Percentiles rank a stretch among this genome's conserved stretches.
Conservation (phyloP, 2,113 vertebrate genomes). For the Podiceps cristatus region DNA sequence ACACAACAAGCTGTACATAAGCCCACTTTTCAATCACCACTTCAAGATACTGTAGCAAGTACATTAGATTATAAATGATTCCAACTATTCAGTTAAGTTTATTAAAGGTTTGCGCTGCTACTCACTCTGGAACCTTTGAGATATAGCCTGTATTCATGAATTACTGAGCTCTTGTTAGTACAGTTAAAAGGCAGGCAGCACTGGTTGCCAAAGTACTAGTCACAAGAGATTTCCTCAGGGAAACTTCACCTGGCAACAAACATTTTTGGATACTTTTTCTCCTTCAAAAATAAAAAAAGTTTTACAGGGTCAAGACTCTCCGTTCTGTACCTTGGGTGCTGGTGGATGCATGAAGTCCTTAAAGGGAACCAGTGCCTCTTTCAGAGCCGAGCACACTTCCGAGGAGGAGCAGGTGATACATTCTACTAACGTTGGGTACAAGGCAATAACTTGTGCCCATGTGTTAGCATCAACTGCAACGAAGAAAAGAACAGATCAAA, state of each 20-base stretch:
- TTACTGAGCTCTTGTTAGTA: conserved; percentile 72
- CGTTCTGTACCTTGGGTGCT: conserved; percentile 94
- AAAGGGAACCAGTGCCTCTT: conserved; percentile 96
- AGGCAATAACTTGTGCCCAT: conserved; percentile 96
- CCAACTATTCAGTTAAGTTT: conserved; percentile 75
- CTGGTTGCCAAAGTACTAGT: conserved; percentile 73
- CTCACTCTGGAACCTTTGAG: conserved; percentile 71
- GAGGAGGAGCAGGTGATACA: conserved; percentile 96
- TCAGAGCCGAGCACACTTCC: conserved; percentile 95
- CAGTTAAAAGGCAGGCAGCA: conserved; percentile 73
- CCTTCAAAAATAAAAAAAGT: conserved; percentile 50
- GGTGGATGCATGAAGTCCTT: conserved; percentile 99
- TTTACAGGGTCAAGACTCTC: conserved; percentile 89
- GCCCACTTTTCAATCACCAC: conserved; percentile 84
- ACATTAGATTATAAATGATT: conserved; percentile 75
- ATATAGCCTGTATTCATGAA: conserved; percentile 58
- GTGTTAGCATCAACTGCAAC: conserved; percentile 93
- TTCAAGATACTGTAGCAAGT: conserved; percentile 80
- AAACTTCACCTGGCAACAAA: conserved; percentile 67
- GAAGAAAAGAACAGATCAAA: conserved; percentile 21
- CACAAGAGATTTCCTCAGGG: conserved; percentile 71
- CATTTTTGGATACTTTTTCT: conserved; percentile 68
- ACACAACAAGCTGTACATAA: conserved; percentile 91
- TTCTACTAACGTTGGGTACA: conserved; percentile 97
- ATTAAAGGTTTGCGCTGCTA: conserved; percentile 71